Evolutionary conservation across 2,888 invertebrate species (phyloP).

Genomic region (Erynnis tages): DNA sequence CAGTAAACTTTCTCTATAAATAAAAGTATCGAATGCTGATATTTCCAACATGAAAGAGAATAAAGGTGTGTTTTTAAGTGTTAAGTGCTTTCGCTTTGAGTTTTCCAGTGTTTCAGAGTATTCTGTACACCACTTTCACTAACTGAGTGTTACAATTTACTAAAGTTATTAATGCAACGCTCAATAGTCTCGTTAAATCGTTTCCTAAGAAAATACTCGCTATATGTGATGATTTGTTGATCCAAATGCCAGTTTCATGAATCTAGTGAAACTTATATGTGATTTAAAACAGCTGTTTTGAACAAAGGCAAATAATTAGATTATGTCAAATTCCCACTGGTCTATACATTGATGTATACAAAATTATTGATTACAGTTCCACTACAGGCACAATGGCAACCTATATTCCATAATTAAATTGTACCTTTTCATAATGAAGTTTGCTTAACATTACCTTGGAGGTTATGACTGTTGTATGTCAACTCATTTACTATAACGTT

Average conservation of each 20-base stretch:
- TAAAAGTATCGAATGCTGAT: constrained; percentile 27
- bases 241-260: not conserved
- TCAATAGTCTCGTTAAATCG: not conserved
- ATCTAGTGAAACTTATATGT: not conserved
- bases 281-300: constrained; percentile 14
- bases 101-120: constrained; percentile 10
- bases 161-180: not conserved
- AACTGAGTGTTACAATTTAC: constrained; percentile 7
- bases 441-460: not conserved
- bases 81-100: constrained; percentile 18
- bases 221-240: no score
- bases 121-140: constrained; percentile 50
- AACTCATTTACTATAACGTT: not conserved
- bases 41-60: constrained; percentile 29
- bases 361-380: not conserved
- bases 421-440: not conserved
- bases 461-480: not conserved
- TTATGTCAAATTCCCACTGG: not conserved
- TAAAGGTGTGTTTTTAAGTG: constrained; percentile 32
- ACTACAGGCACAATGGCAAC: constrained; percentile 9
- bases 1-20: constrained; percentile 36
- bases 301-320: constrained; percentile 20
- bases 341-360: not conserved
- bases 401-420: not conserved
- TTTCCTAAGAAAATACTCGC: not conserved